Evolutionary conservation across 2,113 vertebrate genomes (phyloP).

Genomic region (Labrus mixtus): DNA sequence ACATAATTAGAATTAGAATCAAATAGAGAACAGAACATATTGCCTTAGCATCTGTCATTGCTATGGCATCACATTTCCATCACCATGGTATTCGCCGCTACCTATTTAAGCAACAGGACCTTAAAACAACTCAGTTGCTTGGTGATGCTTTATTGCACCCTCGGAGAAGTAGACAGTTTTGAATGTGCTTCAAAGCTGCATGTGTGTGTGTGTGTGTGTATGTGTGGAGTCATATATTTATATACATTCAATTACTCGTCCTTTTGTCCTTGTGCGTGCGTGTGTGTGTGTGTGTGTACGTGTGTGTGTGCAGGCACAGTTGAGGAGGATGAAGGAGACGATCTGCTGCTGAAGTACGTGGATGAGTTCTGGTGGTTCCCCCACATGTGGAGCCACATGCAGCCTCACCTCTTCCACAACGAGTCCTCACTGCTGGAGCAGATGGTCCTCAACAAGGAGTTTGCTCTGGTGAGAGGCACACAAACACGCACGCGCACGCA

Average conservation of each 20-base stretch:
- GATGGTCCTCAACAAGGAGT: conserved; percentile 99
- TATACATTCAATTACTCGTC: conserved; percentile 7
- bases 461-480: conserved; percentile 90
- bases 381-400: conserved; percentile 99
- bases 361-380: conserved; percentile 99
- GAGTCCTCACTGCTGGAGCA: conserved; percentile 96
- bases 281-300: conserved; percentile 10
- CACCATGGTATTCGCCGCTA: conserved; percentile 53
- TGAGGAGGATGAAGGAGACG: conserved; percentile 94
- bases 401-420: conserved; percentile 98
- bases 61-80: conserved; percentile 35
- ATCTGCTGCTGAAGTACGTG: conserved; percentile 90
- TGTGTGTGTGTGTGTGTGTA: not conserved
- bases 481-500: not conserved
- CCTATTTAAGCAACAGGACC: conserved; percentile 50
- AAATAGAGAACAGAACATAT: conserved; percentile 27
- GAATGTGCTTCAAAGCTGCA: conserved; percentile 7
- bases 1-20: conserved; percentile 31
- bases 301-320: conserved; percentile 84
- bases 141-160: not conserved
- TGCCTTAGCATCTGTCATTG: conserved; percentile 28
- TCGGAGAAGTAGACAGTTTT: not conserved
- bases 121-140: conserved; percentile 26
- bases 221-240: not conserved
- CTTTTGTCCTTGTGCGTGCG: conserved; percentile 47